Evolutionary conservation across 2,113 vertebrate species (phyloP).

Genomic region (Chloebia gouldiae): DNA sequence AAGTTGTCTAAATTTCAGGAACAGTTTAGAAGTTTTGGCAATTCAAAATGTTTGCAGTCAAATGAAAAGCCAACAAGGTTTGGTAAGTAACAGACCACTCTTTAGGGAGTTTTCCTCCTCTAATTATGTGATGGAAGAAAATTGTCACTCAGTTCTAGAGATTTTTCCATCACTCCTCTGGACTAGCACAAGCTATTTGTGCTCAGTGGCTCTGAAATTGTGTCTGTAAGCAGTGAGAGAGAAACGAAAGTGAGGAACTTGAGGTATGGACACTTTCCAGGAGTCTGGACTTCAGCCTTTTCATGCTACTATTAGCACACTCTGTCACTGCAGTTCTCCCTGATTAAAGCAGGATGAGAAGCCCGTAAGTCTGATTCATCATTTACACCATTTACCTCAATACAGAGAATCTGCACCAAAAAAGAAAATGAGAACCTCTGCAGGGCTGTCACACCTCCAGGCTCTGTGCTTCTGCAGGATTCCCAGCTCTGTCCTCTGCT

Average conservation of each 20-base stretch:
- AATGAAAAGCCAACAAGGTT: neutral
- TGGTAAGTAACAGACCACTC: neutral
- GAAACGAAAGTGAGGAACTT: neutral
- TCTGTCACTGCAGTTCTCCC: neutral
- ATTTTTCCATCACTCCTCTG: neutral
- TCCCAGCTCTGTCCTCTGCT: neutral
- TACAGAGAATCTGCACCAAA: neutral
- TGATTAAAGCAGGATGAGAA: neutral
- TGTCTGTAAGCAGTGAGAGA: neutral
- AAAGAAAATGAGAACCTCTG: neutral
- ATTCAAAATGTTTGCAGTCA: neutral
- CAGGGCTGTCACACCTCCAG: neutral
- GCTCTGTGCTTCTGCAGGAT: neutral
- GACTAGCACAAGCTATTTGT: neutral
- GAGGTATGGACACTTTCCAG: neutral
- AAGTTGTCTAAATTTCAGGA: neutral
- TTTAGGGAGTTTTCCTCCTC: neutral
- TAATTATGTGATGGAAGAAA: neutral
- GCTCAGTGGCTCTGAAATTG: neutral
- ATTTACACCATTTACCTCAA: neutral
- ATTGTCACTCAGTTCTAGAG: neutral
- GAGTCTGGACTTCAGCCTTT: neutral
- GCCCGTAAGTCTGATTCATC: neutral
- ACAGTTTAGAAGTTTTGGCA: neutral
- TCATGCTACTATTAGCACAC: neutral